Evolutionary conservation across 2,113 vertebrate species (phyloP).

Genomic region (Piprites chloris): DNA sequence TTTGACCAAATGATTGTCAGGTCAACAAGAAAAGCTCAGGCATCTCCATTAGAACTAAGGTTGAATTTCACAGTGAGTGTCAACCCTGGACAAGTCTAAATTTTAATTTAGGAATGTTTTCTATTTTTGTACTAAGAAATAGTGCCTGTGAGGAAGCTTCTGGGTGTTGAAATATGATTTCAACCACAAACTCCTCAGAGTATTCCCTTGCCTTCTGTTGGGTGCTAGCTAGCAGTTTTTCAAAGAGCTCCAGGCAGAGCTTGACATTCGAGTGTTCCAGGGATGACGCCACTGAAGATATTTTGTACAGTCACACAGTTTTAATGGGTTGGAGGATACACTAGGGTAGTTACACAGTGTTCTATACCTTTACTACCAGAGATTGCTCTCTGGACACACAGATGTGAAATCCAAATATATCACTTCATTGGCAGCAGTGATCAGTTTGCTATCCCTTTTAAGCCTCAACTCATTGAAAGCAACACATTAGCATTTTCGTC

Average conservation of each 20-base stretch:
- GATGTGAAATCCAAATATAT: neutral
- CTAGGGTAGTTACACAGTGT: neutral
- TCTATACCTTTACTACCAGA: neutral
- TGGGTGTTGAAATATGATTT: neutral
- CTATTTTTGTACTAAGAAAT: neutral
- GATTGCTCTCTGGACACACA: neutral
- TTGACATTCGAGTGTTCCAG: neutral
- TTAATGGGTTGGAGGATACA: neutral
- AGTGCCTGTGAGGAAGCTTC: neutral
- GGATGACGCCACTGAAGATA: accelerated
- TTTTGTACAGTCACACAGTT: neutral
- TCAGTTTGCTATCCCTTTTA: neutral
- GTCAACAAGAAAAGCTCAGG: neutral
- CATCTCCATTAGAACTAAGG: neutral
- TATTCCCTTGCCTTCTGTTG: neutral
- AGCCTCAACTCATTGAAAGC: neutral
- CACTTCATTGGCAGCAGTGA: neutral
- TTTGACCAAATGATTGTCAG: neutral
- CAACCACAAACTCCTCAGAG: neutral
- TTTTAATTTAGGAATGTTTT: neutral
- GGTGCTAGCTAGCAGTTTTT: neutral
- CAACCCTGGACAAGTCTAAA: neutral
- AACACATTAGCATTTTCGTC: neutral
- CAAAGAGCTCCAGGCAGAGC: neutral
- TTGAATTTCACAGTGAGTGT: neutral